A percentile compares a stretch with the other conserved stretches of the same genome.
Evolutionary conservation across 2,888 invertebrate genomes (phyloP).

Genomic region (Theretra japonica): DNA sequence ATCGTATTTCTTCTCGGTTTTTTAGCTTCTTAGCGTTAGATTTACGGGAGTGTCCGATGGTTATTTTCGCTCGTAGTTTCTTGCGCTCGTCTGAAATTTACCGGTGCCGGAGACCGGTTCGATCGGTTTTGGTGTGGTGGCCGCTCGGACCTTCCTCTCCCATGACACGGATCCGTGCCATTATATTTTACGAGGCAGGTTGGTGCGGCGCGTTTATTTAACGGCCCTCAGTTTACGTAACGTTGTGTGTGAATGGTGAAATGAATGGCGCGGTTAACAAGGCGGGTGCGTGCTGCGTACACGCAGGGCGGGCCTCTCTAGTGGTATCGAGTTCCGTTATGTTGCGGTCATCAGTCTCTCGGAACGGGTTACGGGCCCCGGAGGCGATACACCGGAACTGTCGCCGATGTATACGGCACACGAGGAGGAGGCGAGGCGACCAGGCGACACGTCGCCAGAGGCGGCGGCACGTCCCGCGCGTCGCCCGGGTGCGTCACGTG

Average conservation of each 20-base stretch:
- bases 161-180: conserved; percentile 53
- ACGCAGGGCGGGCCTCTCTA: conserved; percentile 60
- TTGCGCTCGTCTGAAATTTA: conserved; percentile 25
- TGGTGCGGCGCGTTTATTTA: conserved; percentile 56
- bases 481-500: conserved; percentile 38
- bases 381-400: conserved; percentile 76
- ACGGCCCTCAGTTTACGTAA: conserved; percentile 56
- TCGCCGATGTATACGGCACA: conserved; percentile 66
- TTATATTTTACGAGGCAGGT: conserved; percentile 57
- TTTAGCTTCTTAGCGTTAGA: conserved; percentile 3
- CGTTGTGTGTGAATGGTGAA: conserved; percentile 53
- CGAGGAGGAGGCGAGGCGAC: conserved; percentile 39
- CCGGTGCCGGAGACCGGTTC: conserved; percentile 39
- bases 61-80: conserved; percentile 14
- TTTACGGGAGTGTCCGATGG: conserved; percentile 1
- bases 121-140: conserved; percentile 31
- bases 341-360: conserved; percentile 79
- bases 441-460: conserved; percentile 48
- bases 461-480: conserved; percentile 35
- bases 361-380: conserved; percentile 69
- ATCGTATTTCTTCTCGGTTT: conserved; percentile 30
- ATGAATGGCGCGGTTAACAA: conserved; percentile 61
- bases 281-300: conserved; percentile 48
- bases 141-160: conserved; percentile 37
- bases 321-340: conserved; percentile 74